phyloP scores from a whole-genome alignment of 2,797 vertebrate genomes.

The Danio aesculapii region DNA sequence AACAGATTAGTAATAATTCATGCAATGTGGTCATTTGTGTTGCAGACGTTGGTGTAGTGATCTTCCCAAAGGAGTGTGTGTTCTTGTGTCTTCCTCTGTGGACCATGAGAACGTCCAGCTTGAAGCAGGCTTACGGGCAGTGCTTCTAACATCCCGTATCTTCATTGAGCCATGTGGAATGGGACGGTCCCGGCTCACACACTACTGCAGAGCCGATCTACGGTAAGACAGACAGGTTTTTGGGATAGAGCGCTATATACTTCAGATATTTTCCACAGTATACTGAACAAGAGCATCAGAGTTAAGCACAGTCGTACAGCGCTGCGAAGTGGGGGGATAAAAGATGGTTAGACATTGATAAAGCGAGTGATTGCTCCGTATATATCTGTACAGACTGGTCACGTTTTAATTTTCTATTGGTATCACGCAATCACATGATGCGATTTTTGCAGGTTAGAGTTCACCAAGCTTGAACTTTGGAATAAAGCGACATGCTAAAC shows the following conservation, averaged over 20 bases:
- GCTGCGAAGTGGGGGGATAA: too few relatives aligned
- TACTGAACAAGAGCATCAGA: background rate
- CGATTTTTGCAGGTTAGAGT: too few relatives aligned
- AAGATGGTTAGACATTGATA: too few relatives aligned
- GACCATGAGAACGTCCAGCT: constrained; percentile 78
- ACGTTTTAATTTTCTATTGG: too few relatives aligned
- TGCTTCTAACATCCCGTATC: constrained; percentile 84
- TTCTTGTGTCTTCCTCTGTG: constrained; percentile 81
- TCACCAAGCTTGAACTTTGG: too few relatives aligned
- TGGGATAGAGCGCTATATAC: background rate
- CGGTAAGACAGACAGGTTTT: constrained; percentile 70
- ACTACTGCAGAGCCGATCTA: constrained; percentile 86
- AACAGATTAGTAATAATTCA: too few relatives aligned
- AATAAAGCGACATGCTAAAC: too few relatives aligned
- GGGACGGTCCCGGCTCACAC: constrained; percentile 81
- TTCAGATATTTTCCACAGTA: background rate
- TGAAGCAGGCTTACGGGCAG: constrained; percentile 80
- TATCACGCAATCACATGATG: too few relatives aligned
- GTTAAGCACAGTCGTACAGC: background rate
- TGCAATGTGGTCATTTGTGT: constrained; percentile 16
- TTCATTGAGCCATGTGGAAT: constrained; percentile 82
- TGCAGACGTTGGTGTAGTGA: constrained; percentile 82
- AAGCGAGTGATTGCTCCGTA: too few relatives aligned
- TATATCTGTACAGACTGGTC: too few relatives aligned
- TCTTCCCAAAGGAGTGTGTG: constrained; percentile 78